Evolutionary conservation across 2,888 invertebrate genomes (phyloP).

Genomic region (Boloria selene): DNA sequence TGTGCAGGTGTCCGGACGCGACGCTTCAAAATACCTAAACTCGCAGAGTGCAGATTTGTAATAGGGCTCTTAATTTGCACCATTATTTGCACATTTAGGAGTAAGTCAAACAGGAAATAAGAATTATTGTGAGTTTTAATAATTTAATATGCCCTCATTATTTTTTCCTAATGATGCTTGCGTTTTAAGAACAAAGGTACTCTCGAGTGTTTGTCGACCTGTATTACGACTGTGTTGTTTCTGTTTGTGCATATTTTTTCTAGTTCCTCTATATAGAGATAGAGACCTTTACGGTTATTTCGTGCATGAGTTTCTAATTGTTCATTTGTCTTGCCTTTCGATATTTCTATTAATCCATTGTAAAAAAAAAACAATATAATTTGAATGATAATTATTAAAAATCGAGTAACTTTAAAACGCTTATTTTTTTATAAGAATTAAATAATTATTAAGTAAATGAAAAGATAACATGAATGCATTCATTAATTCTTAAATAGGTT

Average conservation of each 20-base stretch:
- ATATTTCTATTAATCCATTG: neutral
- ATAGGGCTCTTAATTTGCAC: no score
- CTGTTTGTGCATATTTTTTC: slow-evolving; percentile 7
- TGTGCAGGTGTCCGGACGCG: no score
- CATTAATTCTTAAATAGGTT: no score
- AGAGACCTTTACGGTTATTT: slow-evolving; percentile 5
- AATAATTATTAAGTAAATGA: no score
- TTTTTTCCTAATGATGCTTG: slow-evolving; percentile 6
- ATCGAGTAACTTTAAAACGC: no score
- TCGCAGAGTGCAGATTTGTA: no score
- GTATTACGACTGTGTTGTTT: slow-evolving; percentile 19
- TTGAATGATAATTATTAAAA: no score
- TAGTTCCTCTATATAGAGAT: neutral
- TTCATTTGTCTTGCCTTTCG: slow-evolving; percentile 3
- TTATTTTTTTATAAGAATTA: no score
- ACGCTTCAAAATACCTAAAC: no score
- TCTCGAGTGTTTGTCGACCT: neutral
- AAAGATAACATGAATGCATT: no score
- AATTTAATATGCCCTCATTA: neutral
- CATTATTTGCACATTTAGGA: neutral
- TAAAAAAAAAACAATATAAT: no score
- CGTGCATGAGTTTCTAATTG: slow-evolving; percentile 16
- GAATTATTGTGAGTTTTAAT: neutral
- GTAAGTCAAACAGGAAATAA: neutral
- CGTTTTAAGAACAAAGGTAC: slow-evolving; percentile 16